phyloP scores from a whole-genome alignment of 2,113 vertebrate species.

The Oncorhynchus mykiss region DNA sequence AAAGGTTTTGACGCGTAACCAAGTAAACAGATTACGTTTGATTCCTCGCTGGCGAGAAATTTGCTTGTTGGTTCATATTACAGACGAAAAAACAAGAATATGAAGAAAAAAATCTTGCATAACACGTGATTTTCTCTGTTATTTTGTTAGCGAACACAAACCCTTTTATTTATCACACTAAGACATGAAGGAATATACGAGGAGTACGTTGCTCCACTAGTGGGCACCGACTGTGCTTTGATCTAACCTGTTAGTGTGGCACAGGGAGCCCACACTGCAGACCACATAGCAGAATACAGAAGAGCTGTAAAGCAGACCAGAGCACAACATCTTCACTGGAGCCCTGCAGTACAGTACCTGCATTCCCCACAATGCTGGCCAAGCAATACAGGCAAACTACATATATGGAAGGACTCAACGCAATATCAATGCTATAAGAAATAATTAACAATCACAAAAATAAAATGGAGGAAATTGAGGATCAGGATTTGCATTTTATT shows the following conservation, averaged over 20 bases:
- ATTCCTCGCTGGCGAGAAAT: not conserved
- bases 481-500: too few species aligned
- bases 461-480: too few species aligned
- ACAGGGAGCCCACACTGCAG: not conserved
- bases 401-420: not conserved
- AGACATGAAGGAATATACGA: too few species aligned
- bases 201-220: too few species aligned
- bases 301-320: not conserved
- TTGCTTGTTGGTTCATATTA: too few species aligned
- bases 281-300: not conserved
- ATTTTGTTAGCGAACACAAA: too few species aligned
- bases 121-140: too few species aligned
- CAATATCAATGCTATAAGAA: not conserved
- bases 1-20: constrained; percentile 6
- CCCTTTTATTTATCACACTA: too few species aligned
- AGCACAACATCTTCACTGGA: not conserved
- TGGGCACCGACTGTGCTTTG: too few species aligned
- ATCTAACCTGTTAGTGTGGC: not conserved
- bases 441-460: too few species aligned
- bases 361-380: not conserved
- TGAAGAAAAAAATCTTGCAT: too few species aligned
- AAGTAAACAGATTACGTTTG: constrained; percentile 7
- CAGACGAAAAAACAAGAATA: too few species aligned
- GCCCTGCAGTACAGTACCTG: not conserved
- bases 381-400: not conserved